Evolutionary conservation across 2,797 vertebrate species (phyloP), one percentile per base, ranked within the genome.

Genomic region (Halcyon chelicuti): DNA sequence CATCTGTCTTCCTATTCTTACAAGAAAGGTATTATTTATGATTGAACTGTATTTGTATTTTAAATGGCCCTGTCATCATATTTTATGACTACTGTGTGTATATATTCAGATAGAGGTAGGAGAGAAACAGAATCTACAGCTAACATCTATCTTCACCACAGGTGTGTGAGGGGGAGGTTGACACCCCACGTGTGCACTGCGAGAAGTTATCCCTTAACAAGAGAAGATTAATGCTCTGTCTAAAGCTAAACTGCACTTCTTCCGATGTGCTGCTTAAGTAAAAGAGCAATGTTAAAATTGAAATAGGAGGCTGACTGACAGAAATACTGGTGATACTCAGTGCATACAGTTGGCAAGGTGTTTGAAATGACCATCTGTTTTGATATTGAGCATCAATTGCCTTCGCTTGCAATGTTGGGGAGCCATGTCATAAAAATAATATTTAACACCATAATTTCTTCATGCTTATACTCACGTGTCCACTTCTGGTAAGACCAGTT

Each of bases 191-290:
- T 97, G 93, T 58, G 82, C 4, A 2, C 84, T 81, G 71, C 20
- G 90, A 92, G 92, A 86, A 96, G 90, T 96, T 95, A 94, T 80
- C 88, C 92, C 82, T 97, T 93, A 98, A 97, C 96, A 91, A 96
- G 92, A 62, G 90, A 92, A 97, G 96, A 97, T 98, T 95, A 97
- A 97, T 96, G 90, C 93, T 86, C 85, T 76, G 58, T 96, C 88
- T 96, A 82, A 87, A 94, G 80, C 81, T 49, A 93, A 88, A 68
- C 95, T 80, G 79, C 28, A 10, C 62, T 84, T 70, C 90, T 89
- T 92, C 68, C 37, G 0, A 2, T 94, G 78, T 33, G 81, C 44
- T 93, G 63, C 77, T 96, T 72, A 93, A 89, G 90, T 94, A 77
- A 88, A 95, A 87, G 28, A 51, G 68, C 35, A 6, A 16, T 9